Conservation (phyloP, 1,140 invertebrate genomes). For the Zaprionus ghesquierei region DNA sequence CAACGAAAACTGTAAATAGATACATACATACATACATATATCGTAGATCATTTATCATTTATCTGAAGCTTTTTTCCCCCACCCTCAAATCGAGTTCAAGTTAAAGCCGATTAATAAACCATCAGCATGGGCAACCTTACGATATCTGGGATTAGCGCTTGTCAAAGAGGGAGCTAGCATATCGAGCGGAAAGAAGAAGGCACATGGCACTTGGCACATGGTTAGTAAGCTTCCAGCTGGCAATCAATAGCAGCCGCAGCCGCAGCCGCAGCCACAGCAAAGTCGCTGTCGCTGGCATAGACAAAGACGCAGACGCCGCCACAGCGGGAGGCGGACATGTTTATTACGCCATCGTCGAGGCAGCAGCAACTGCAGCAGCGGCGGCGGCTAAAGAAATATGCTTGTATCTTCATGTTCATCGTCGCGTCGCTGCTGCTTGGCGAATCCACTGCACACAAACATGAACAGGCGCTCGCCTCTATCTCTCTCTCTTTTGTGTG, state of each 20-base stretch:
- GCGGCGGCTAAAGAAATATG: slow-evolving; percentile 40
- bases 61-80: too few relatives aligned
- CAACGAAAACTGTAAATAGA: too few relatives aligned
- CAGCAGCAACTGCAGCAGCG: slow-evolving; percentile 12
- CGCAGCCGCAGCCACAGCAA: not conserved
- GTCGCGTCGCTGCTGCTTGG: too few relatives aligned
- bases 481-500: not conserved
- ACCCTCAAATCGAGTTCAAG: slow-evolving; percentile 6
- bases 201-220: slow-evolving; percentile 31
- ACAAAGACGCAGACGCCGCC: slow-evolving; percentile 26
- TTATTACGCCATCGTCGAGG: slow-evolving; percentile 66
- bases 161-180: not conserved
- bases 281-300: not conserved
- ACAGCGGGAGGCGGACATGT: slow-evolving; percentile 46
- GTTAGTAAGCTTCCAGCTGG: slow-evolving; percentile 43
- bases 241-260: slow-evolving; percentile 36
- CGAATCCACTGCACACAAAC: slow-evolving; percentile 43
- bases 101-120: slow-evolving; percentile 5
- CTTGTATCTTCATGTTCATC: slow-evolving; percentile 52
- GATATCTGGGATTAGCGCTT: not conserved
- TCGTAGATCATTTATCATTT: too few relatives aligned
- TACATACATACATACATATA: too few relatives aligned
- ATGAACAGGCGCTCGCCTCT: not conserved
- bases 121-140: too few relatives aligned
- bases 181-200: not conserved